Conservation (phyloP, 2,113 vertebrate genomes). For the Thalassarche chlororhynchos region DNA sequence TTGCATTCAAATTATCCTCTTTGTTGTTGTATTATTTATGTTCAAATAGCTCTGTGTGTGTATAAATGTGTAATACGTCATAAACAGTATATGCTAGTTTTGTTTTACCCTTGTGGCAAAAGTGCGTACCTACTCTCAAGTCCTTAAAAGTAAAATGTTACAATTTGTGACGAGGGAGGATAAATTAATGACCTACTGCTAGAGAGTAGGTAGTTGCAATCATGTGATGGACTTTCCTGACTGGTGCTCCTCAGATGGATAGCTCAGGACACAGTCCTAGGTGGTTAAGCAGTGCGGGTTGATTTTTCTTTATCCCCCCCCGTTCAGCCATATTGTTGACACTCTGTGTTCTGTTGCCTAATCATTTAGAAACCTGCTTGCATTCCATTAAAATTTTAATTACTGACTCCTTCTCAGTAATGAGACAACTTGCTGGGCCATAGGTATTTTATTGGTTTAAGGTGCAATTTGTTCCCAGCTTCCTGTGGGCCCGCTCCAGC, state of each 20-base stretch:
- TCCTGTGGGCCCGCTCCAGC: neutral
- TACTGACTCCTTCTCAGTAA: neutral
- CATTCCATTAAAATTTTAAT: neutral
- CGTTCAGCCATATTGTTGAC: neutral
- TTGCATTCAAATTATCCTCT: neutral
- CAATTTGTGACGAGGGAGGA: neutral
- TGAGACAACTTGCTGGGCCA: neutral
- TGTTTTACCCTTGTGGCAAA: neutral
- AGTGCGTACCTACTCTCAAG: neutral
- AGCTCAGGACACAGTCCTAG: neutral
- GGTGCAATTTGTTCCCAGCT: neutral
- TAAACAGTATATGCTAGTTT: neutral
- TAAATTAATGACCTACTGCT: neutral
- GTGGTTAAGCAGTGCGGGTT: neutral
- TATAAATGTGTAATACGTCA: neutral
- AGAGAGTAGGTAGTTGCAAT: neutral
- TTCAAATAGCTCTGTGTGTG: neutral
- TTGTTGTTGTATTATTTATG: neutral
- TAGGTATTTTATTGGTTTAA: neutral
- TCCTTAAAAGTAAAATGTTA: neutral
- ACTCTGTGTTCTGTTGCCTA: neutral
- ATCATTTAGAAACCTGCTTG: neutral
- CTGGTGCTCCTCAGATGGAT: neutral
- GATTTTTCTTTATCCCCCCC: neutral
- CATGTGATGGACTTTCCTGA: neutral